A percentile compares a stretch with the other conserved stretches of the same genome.
These are phyloP conservation scores for Montipora capricornis DNA, from an alignment of 64 coral and sea anemone genomes.

Conservation along the genomic window DNA sequence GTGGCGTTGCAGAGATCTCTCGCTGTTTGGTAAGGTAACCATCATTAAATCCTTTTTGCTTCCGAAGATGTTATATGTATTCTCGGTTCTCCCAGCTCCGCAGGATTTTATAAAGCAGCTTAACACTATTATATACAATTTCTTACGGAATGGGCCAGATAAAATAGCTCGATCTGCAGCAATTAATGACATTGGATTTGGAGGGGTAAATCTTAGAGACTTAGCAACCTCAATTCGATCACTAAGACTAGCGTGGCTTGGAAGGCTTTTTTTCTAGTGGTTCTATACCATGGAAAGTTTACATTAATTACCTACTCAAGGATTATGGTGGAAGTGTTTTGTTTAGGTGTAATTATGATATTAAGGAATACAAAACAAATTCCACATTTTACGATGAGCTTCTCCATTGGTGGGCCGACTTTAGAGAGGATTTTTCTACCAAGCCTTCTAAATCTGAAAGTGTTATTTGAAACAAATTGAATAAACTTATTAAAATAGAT, in stretches of 20 bases:
- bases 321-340: neutral
- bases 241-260: neutral
- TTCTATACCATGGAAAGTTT: neutral
- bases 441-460: neutral
- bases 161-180: no score
- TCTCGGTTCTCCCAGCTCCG: no score
- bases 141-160: no score
- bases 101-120: no score
- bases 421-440: neutral
- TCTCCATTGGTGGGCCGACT: neutral
- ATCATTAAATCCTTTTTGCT: no score
- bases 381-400: neutral
- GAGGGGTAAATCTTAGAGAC: neutral
- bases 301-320: neutral
- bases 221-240: neutral
- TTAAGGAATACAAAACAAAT: neutral
- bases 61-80: no score
- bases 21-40: slow-evolving; percentile 34
- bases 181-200: neutral
- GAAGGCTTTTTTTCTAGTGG: neutral
- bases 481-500: neutral
- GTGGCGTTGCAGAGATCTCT: slow-evolving; percentile 19
- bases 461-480: neutral
- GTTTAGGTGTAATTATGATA: slow-evolving; percentile 5
- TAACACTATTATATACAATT: no score